phyloP scores from a whole-genome alignment of 2,113 vertebrate species.

The Protobothrops flavoviridis region DNA sequence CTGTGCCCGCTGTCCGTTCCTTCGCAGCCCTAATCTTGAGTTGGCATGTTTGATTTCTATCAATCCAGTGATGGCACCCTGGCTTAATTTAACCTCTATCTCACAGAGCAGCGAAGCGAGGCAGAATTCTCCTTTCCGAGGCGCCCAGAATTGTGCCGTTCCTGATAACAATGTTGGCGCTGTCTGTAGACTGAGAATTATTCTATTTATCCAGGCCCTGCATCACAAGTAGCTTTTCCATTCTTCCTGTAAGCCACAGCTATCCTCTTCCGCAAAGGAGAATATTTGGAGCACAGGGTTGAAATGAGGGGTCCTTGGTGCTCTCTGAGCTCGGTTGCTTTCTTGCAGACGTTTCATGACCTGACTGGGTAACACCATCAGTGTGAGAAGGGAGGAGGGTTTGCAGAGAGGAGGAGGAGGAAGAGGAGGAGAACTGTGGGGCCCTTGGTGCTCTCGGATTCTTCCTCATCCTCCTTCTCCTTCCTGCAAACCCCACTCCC shows the following conservation, averaged over 20 bases:
- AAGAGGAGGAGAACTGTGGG: too few species aligned
- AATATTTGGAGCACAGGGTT: background rate
- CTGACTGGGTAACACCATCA: too few species aligned
- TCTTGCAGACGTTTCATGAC: background rate
- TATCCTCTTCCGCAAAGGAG: background rate
- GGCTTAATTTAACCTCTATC: background rate
- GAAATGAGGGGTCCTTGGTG: background rate
- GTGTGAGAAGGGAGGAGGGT: background rate
- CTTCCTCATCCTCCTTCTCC: background rate
- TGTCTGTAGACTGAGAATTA: background rate
- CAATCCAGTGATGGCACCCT: background rate
- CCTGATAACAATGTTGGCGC: background rate
- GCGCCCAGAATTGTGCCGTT: background rate
- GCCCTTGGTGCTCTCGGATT: too few species aligned
- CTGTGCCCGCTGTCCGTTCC: background rate
- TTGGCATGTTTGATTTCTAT: rapidly evolving
- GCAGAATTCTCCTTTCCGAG: background rate
- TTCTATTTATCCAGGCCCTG: background rate
- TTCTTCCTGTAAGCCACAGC: background rate
- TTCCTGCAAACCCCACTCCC: too few species aligned
- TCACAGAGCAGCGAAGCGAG: rapidly evolving
- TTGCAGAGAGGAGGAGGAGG: too few species aligned
- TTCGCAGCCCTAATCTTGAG: rapidly evolving
- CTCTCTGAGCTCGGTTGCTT: background rate
- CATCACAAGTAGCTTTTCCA: background rate